Conservation (phyloP, 2,113 vertebrate genomes). For the Regulus satrapa region DNA sequence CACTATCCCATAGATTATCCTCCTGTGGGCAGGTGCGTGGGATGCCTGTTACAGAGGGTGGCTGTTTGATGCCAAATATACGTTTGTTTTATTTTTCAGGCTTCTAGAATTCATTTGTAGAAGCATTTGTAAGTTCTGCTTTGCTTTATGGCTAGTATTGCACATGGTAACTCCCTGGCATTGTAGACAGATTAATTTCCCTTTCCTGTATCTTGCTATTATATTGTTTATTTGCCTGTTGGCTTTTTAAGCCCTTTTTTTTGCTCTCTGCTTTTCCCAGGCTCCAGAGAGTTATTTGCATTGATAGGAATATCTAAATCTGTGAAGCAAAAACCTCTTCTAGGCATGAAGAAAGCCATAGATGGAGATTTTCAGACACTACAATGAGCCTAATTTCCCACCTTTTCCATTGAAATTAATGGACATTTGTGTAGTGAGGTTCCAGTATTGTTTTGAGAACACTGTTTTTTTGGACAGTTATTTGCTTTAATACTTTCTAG, state of each 20-base stretch:
- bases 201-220: neutral
- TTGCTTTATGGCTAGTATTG: neutral
- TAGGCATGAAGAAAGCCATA: neutral
- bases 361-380: neutral
- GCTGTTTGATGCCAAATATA: neutral
- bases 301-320: neutral
- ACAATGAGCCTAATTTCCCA: neutral
- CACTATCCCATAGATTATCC: neutral
- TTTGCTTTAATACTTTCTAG: neutral
- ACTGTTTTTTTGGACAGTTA: neutral
- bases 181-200: neutral
- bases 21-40: neutral
- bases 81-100: neutral
- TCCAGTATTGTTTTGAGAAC: neutral
- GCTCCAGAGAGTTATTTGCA: neutral
- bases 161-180: neutral
- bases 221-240: neutral
- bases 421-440: neutral
- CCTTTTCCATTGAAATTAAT: neutral
- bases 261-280: neutral
- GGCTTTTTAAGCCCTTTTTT: neutral
- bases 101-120: neutral
- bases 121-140: neutral
- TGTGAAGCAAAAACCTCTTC: neutral
- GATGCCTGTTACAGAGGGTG: neutral